Conservation (phyloP, 2,888 invertebrate genomes). For the Malacosoma neustria region DNA sequence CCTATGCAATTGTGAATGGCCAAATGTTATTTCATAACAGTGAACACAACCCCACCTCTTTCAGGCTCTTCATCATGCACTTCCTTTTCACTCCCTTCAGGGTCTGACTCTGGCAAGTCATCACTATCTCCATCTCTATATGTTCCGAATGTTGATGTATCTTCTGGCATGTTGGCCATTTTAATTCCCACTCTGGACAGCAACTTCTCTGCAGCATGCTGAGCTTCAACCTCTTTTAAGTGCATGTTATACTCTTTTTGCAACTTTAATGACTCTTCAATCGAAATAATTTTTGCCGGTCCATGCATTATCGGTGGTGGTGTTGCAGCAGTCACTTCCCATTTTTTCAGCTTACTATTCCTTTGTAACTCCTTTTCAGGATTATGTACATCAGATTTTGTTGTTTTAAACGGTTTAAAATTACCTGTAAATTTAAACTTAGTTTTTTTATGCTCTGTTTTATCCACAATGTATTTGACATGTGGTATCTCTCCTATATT, state of each 20-base stretch:
- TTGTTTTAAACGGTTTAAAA: constrained; percentile 76
- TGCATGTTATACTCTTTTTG: constrained; percentile 66
- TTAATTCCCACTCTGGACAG: constrained; percentile 46
- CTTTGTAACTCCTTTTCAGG: constrained; percentile 68
- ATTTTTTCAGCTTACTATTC: constrained; percentile 60
- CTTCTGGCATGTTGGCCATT: constrained; percentile 41
- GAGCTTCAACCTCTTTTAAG: constrained; percentile 64
- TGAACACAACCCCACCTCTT: constrained; percentile 68
- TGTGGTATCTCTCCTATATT: constrained; percentile 63
- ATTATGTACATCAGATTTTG: constrained; percentile 67
- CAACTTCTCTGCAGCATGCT: constrained; percentile 73
- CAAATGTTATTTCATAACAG: constrained; percentile 50
- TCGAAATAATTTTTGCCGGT: constrained; percentile 60
- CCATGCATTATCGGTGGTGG: constrained; percentile 74
- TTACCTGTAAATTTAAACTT: constrained; percentile 40
- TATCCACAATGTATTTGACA: constrained; percentile 69
- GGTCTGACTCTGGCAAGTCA: constrained; percentile 44
- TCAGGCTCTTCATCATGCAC: constrained; percentile 75
- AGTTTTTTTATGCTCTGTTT: constrained; percentile 47
- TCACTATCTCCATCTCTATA: constrained; percentile 52
- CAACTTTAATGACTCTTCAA: constrained; percentile 73
- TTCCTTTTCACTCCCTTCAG: constrained; percentile 68
- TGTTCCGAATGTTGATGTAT: constrained; percentile 41
- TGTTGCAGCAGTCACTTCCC: constrained; percentile 79
- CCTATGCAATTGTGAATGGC: background rate